Conservation (phyloP, 2,113 vertebrate genomes). For the Columbina picui region DNA sequence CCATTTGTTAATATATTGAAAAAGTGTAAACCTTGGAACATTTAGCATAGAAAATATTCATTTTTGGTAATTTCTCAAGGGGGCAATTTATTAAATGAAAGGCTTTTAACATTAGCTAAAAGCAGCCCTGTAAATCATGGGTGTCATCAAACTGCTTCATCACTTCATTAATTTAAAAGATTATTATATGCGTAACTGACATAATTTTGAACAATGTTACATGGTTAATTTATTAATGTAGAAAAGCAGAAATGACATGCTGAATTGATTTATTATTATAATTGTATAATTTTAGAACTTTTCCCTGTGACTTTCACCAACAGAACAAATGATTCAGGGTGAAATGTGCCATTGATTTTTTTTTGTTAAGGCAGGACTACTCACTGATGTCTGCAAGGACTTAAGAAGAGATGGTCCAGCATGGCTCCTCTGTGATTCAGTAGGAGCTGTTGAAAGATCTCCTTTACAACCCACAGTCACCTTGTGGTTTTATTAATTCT, state of each 20-base stretch:
- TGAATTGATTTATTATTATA: slow-evolving; percentile 85
- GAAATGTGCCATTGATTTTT: slow-evolving; percentile 36
- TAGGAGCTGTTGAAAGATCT: slow-evolving; percentile 35
- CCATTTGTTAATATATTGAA: slow-evolving; percentile 83
- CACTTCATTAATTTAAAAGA: slow-evolving; percentile 97
- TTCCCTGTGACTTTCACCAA: slow-evolving; percentile 79
- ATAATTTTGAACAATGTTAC: slow-evolving; percentile 93
- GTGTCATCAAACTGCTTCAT: slow-evolving; percentile 87
- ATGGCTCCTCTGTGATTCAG: background rate
- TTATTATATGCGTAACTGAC: slow-evolving; percentile 90
- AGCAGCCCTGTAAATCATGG: slow-evolving; percentile 89
- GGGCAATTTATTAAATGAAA: slow-evolving; percentile 88
- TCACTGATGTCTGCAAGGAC: background rate
- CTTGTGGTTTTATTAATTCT: slow-evolving; percentile 36
- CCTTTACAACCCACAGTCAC: slow-evolving; percentile 28
- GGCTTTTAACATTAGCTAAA: slow-evolving; percentile 90
- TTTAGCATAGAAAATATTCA: slow-evolving; percentile 87
- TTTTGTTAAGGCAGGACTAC: background rate
- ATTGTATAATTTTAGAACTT: slow-evolving; percentile 85
- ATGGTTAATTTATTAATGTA: slow-evolving; percentile 89
- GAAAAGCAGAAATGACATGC: slow-evolving; percentile 84
- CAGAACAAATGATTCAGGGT: slow-evolving; percentile 68
- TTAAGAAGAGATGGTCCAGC: background rate
- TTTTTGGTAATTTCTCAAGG: slow-evolving; percentile 89
- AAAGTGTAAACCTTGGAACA: slow-evolving; percentile 88